phyloP scores from a whole-genome alignment of 2,888 invertebrate species.

The Epicampocera succincta region DNA sequence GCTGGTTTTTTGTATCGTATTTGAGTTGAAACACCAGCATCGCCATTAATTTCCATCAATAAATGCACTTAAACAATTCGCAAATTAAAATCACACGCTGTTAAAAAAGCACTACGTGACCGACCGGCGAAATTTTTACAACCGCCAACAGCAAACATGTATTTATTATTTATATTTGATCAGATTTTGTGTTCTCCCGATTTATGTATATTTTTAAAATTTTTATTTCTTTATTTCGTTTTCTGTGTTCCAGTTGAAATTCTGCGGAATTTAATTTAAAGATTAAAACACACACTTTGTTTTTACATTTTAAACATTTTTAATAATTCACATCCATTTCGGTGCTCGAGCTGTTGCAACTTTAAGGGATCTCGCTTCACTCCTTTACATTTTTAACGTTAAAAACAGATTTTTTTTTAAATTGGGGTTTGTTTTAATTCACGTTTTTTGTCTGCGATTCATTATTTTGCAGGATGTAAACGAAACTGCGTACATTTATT shows the following conservation, averaged over 20 bases:
- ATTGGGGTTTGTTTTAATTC: conserved; percentile 47
- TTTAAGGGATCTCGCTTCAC: conserved; percentile 3
- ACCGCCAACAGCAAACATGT: conserved; percentile 6
- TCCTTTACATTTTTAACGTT: conserved; percentile 22
- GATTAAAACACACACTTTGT: conserved; percentile 9
- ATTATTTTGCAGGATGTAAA: conserved; percentile 45
- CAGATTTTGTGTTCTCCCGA: neutral
- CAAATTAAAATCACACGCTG: conserved; percentile 9
- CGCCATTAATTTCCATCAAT: conserved; percentile 62
- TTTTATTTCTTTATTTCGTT: neutral
- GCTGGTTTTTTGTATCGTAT: conserved; percentile 30
- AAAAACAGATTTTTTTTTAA: conserved; percentile 17
- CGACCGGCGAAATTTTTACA: neutral
- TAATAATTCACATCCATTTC: conserved; percentile 40
- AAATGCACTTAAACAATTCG: conserved; percentile 45
- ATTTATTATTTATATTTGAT: conserved; percentile 27
- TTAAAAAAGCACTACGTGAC: conserved; percentile 9
- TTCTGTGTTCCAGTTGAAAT: conserved; percentile 2
- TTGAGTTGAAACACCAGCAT: conserved; percentile 40
- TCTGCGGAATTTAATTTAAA: conserved; percentile 4
- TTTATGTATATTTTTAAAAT: neutral
- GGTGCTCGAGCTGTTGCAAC: conserved; percentile 20
- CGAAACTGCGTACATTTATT: conserved; percentile 23
- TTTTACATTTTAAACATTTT: conserved; percentile 32
- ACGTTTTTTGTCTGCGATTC: conserved; percentile 12